phyloP scores from a whole-genome alignment of 2,113 vertebrate genomes.

The human region DNA sequence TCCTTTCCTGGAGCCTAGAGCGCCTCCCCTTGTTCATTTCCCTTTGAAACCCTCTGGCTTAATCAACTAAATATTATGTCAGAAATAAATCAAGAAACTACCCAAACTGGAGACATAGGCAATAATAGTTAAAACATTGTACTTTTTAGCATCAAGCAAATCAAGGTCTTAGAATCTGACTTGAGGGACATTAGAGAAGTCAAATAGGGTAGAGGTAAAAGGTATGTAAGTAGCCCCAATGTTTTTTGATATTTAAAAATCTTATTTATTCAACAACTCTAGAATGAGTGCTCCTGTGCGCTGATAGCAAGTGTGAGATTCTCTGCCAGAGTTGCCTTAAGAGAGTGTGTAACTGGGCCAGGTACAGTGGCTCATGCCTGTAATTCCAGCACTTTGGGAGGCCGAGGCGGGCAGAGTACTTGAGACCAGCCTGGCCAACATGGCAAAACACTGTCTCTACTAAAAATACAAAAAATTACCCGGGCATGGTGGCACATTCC shows the following conservation, averaged over 20 bases:
- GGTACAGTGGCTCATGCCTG: too few species aligned
- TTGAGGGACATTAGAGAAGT: neutral
- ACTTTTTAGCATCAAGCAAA: neutral
- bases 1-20: neutral
- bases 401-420: too few species aligned
- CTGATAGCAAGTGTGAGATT: neutral
- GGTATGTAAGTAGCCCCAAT: neutral
- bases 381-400: too few species aligned
- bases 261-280: neutral
- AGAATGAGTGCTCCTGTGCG: neutral
- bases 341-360: neutral
- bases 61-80: neutral
- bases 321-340: neutral
- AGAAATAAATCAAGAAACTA: neutral
- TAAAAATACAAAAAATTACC: too few species aligned
- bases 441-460: too few species aligned
- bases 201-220: neutral
- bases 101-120: neutral
- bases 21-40: neutral
- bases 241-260: neutral
- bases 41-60: neutral
- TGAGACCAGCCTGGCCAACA: too few species aligned
- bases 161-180: neutral
- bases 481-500: too few species aligned
- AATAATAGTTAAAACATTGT: neutral